Percentiles rank a stretch among this genome's conserved stretches.
Evolutionary conservation across 2,888 invertebrate genomes (phyloP).

Genomic region (Cynaeus angustus): DNA sequence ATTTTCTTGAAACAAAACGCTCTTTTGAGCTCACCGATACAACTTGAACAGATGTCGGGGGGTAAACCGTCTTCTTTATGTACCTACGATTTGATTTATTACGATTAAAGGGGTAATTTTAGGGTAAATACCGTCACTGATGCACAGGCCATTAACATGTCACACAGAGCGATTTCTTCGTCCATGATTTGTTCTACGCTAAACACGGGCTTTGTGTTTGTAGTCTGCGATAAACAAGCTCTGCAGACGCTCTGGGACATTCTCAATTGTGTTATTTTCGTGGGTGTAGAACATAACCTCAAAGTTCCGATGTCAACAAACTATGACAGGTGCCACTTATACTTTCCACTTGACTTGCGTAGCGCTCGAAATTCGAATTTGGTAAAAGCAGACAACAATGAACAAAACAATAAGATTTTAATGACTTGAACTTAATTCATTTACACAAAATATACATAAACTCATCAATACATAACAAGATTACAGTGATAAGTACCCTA

Average conservation of each 20-base stretch:
- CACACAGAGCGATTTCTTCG: slow-evolving; percentile 54
- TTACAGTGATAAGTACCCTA: slow-evolving; percentile 56
- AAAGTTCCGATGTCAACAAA: not conserved
- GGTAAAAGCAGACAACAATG: slow-evolving; percentile 9
- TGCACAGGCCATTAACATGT: slow-evolving; percentile 60
- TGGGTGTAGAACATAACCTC: slow-evolving; percentile 18
- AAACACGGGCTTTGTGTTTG: slow-evolving; percentile 55
- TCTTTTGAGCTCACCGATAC: slow-evolving; percentile 60
- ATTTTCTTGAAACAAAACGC: slow-evolving; percentile 62
- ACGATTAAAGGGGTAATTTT: not conserved
- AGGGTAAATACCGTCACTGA: slow-evolving; percentile 58
- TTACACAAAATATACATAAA: slow-evolving; percentile 39
- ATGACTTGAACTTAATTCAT: slow-evolving; percentile 37
- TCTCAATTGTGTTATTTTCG: slow-evolving; percentile 18
- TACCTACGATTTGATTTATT: slow-evolving; percentile 56
- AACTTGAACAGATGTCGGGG: slow-evolving; percentile 64
- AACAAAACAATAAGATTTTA: slow-evolving; percentile 47
- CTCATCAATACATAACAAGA: slow-evolving; percentile 47
- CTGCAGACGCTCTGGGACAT: slow-evolving; percentile 54
- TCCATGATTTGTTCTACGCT: slow-evolving; percentile 54
- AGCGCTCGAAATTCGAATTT: too few species aligned
- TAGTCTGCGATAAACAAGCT: slow-evolving; percentile 57
- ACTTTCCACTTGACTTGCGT: too few species aligned
- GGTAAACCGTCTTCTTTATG: slow-evolving; percentile 64
- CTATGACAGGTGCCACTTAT: not conserved